Evolutionary conservation across 1,140 invertebrate species (phyloP), one percentile per base, ranked within the genome.

Genomic region (Neodiprion fabricii): DNA sequence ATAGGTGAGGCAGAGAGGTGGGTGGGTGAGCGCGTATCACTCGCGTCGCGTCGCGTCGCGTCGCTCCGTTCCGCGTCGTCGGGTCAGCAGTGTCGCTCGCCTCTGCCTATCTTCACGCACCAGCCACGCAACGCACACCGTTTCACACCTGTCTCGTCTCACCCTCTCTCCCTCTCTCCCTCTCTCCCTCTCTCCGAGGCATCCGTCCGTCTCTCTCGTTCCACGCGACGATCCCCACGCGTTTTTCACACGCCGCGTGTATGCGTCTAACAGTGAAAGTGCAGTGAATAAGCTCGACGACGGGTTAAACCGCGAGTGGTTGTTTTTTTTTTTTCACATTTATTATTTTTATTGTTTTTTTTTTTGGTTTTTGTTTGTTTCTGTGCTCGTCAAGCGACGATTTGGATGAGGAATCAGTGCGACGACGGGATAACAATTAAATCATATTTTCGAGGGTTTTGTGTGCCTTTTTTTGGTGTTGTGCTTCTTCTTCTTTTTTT

Each of bases 181-280:
- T 48, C 14, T 14, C 66, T 40, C 28, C 5, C 28, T 40, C 28
- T 40, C 28, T 40, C 28, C 70, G 74, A 78, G 78, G 73, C 76
- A 76, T 80, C 76, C 75, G 78, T 72, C 75, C 79, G 77, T 74
- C 17, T 40, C 28, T 40, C 28, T 40, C 28, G 28, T 5, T 40
- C 28, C 70, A 75, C 67, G 75, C 75, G 73, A 74, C 76, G 77
- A 79, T 77, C 77, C 74, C 72, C 75, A 77, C 79, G 76, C 75
- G 79, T 75, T 73, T 74, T 69, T 72, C 71, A 17, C 71, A 17
- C 47, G 67, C 73, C 76, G 78, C 75, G 77, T 70, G 70, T 75
- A 69, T 66, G 14, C 67, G 48, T 81, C 78, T 73, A 77, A 77
- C 78, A 77, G 72, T 70, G 28, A 53, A 28, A 70, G 71, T 74